Percentiles rank a stretch among this genome's conserved stretches.
phyloP scores from a whole-genome alignment of 64 coral and sea anemone genomes.

The Catalaphyllia jardinei region DNA sequence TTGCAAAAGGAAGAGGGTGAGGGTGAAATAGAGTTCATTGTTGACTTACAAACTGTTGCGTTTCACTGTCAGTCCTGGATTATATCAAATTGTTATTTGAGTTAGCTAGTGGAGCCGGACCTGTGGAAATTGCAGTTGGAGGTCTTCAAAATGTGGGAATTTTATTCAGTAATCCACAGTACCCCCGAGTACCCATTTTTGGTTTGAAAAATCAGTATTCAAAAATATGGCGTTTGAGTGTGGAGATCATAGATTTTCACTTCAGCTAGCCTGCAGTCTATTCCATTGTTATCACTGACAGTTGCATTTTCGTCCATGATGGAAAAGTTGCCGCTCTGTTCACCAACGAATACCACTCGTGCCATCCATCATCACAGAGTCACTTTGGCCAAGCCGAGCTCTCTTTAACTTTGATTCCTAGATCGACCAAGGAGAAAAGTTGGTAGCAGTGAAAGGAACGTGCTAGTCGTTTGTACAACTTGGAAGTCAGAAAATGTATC shows the following conservation, averaged over 20 bases:
- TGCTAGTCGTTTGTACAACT: not conserved
- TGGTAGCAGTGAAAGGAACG: not conserved
- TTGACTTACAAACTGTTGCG: too few species aligned
- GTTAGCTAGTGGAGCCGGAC: too few species aligned
- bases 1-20: too few species aligned
- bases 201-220: too few species aligned
- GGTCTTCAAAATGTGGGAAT: too few species aligned
- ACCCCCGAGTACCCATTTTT: too few species aligned
- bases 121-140: too few species aligned
- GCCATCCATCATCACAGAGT: not conserved
- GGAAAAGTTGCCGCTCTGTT: not conserved
- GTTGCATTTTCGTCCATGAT: constrained; percentile 30
- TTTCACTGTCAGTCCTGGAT: too few species aligned
- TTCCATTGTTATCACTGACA: constrained; percentile 8
- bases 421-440: not conserved
- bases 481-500: constrained; percentile 29
- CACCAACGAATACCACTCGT: not conserved
- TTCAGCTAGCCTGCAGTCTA: not conserved
- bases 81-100: too few species aligned
- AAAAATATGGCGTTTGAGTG: too few species aligned
- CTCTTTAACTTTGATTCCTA: constrained; percentile 21
- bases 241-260: not conserved
- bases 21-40: too few species aligned
- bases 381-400: not conserved
- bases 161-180: too few species aligned